phyloP scores from a whole-genome alignment of 2,888 invertebrate species.

The Ditylenchus weischeri region DNA sequence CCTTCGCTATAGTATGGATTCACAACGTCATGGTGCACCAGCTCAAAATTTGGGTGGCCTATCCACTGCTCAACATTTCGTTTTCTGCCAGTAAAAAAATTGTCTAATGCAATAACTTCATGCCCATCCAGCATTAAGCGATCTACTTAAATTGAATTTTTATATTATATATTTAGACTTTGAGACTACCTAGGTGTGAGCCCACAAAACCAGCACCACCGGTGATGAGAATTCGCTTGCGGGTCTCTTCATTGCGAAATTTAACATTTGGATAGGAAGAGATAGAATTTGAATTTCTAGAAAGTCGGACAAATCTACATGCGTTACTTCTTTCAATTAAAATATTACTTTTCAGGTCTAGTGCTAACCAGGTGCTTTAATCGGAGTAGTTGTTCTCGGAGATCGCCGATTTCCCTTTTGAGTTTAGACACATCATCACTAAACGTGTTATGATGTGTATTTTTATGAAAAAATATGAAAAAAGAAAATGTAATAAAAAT shows the following conservation, averaged over 20 bases:
- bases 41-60: slow-evolving; percentile 96
- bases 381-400: slow-evolving; percentile 29
- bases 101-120: slow-evolving; percentile 49
- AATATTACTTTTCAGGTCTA: slow-evolving; percentile 11
- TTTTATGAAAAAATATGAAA: neutral
- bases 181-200: slow-evolving; percentile 68
- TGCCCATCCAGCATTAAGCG: slow-evolving; percentile 77
- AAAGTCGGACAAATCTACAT: neutral
- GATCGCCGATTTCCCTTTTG: slow-evolving; percentile 26
- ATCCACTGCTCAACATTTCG: slow-evolving; percentile 97
- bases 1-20: slow-evolving; percentile 96
- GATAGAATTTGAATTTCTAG: neutral
- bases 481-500: neutral
- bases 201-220: slow-evolving; percentile 65
- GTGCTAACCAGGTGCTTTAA: slow-evolving; percentile 16
- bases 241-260: slow-evolving; percentile 82
- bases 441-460: neutral
- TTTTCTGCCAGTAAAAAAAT: slow-evolving; percentile 63
- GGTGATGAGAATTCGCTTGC: slow-evolving; percentile 82
- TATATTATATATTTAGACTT: too few relatives aligned
- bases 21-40: slow-evolving; percentile 97
- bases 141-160: slow-evolving; percentile 72
- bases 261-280: slow-evolving; percentile 73
- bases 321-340: neutral
- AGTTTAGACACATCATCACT: slow-evolving; percentile 24